Base-by-base conservation (phyloP, 2,113 vertebrate species). In the Illadopsis cleaveri region DNA sequence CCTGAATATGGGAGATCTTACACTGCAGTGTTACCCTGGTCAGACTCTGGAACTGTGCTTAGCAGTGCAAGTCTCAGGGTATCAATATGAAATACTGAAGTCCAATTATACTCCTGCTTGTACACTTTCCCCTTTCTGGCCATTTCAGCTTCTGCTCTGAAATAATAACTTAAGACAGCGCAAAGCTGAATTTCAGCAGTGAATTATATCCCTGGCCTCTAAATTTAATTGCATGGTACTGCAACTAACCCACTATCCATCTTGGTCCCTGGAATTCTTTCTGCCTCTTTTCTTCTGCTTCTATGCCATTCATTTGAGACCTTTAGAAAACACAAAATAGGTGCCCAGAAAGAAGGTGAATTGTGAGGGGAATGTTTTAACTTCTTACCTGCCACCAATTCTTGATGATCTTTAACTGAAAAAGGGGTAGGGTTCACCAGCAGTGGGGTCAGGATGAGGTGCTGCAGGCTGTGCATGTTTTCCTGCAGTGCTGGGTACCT, bases 121-220 rank as follows among this genome's bases (percentile, higher is more conserved):
- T 93, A 81, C 68, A 75, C 69, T 92, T 93, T 83, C 89, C 71
- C 62, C 69, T 96, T 76, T 95, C 90, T 86, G 93, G 56, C 86
- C 60, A 48, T 94, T 96, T 90, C 86, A 75, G 68, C 40, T 87
- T 79, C 89, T 95, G 48, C 73, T 94, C 75, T 95, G 76, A 92
- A 92, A 84, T 96, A 95, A 94, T 94, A 92, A 95, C 90, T 89
- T 92, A 83, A 1, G 5, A n/a, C 7, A 37, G 91, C 0, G 0
- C 82, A 94, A 92, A 96, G 86, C 89, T 94, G 93, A 93, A 85
- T 95, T 96, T 97, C 94, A 90, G 79, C 72, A 81, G 79, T 93
- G 92, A 95, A 94, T 95, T 95, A 93, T 82, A 93, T 82, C 56
- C 44, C 76, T 93, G 76, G 79, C 88, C 92, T 94, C 94, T 90